Evolutionary conservation across 2,113 vertebrate genomes (phyloP).

Genomic region (Perca schrenkii): DNA sequence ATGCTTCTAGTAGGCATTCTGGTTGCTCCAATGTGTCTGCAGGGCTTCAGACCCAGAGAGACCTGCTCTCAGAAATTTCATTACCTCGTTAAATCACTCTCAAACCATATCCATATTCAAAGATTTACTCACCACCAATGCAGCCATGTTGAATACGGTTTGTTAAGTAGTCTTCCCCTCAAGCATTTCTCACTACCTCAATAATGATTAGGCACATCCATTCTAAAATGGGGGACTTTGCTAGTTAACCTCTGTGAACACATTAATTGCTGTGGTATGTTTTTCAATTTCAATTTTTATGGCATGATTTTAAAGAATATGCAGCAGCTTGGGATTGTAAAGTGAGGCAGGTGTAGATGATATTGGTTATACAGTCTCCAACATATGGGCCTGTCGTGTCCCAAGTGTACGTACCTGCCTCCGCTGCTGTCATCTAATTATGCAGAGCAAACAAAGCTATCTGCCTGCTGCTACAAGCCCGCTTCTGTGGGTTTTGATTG

Average conservation of each 20-base stretch:
- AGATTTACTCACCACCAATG: slow-evolving; percentile 60
- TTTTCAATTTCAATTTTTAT: slow-evolving; percentile 57
- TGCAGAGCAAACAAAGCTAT: slow-evolving; percentile 84
- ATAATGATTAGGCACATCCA: slow-evolving; percentile 66
- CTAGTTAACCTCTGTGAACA: slow-evolving; percentile 70
- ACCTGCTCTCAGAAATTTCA: slow-evolving; percentile 69
- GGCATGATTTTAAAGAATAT: slow-evolving; percentile 55
- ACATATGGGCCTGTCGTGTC: slow-evolving; percentile 82
- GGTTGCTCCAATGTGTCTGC: slow-evolving; percentile 62
- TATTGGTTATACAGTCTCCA: slow-evolving; percentile 81
- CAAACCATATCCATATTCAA: slow-evolving; percentile 69
- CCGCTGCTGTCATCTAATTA: slow-evolving; percentile 84
- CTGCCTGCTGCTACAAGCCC: slow-evolving; percentile 77
- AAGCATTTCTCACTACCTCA: slow-evolving; percentile 65
- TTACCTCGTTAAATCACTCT: slow-evolving; percentile 73
- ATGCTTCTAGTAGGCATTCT: slow-evolving; percentile 56
- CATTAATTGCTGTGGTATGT: slow-evolving; percentile 60
- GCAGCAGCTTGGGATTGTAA: slow-evolving; percentile 66
- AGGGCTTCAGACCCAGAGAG: slow-evolving; percentile 63
- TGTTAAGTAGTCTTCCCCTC: slow-evolving; percentile 58
- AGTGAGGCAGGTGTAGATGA: slow-evolving; percentile 76
- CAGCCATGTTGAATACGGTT: slow-evolving; percentile 48
- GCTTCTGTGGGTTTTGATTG: slow-evolving; percentile 78
- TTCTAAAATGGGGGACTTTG: slow-evolving; percentile 62
- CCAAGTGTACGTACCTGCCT: slow-evolving; percentile 84